Evolutionary conservation across 2,113 vertebrate species (phyloP).

Genomic region (Lamprotornis superbus): DNA sequence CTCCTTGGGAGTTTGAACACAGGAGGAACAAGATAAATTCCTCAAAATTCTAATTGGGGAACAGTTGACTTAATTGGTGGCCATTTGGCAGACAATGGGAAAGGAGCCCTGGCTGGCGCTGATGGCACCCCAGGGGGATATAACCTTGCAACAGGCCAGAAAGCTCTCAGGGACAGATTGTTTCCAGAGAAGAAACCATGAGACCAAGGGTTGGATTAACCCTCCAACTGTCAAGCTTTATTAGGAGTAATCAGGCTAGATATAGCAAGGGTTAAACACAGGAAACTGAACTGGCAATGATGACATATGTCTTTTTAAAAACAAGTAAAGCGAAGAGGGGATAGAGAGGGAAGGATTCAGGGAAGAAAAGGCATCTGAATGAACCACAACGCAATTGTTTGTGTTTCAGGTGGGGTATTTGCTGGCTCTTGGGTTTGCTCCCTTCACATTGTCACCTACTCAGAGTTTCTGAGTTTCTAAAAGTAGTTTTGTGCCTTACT

Average conservation of each 20-base stretch:
- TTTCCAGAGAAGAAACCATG: conserved; percentile 93
- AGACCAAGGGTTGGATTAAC: conserved; percentile 81
- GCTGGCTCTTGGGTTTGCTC: conserved; percentile 13
- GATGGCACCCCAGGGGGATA: conserved; percentile 90
- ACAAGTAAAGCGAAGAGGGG: neutral
- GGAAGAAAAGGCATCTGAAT: conserved; percentile 7
- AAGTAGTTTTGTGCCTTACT: neutral
- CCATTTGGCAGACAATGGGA: conserved; percentile 96
- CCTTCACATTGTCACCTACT: neutral
- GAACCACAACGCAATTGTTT: conserved; percentile 22
- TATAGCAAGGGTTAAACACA: conserved; percentile 76
- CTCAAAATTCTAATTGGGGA: conserved; percentile 97
- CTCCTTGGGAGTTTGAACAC: conserved; percentile 79
- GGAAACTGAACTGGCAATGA: conserved; percentile 70
- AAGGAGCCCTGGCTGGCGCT: conserved; percentile 85
- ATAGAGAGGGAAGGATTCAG: neutral
- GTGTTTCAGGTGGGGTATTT: conserved; percentile 41
- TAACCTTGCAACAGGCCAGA: conserved; percentile 89
- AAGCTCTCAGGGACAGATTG: conserved; percentile 88
- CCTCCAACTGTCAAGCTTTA: conserved; percentile 82
- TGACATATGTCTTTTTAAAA: conserved; percentile 68
- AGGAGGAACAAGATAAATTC: conserved; percentile 89
- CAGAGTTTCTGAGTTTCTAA: neutral
- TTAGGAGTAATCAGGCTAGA: conserved; percentile 76
- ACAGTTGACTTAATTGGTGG: conserved; percentile 98